Percentiles rank a stretch among this genome's conserved stretches.
Conservation (phyloP, 2,797 vertebrate genomes). For the Coregonus ussuriensis region DNA sequence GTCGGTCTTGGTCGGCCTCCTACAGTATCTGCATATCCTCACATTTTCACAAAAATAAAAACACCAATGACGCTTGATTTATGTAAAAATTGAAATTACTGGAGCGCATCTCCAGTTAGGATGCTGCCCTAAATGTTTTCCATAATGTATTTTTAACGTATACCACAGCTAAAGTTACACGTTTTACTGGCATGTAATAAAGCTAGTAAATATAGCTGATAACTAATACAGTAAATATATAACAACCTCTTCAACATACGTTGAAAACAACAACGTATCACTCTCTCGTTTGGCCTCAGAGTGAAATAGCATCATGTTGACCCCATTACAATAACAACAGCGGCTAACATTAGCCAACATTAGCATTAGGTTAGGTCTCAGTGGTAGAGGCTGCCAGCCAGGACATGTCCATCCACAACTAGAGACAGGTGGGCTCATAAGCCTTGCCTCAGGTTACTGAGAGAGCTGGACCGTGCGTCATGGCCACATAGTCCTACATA, state of each 20-base stretch:
- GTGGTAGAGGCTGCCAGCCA: conserved; percentile 63
- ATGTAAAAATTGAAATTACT: background rate
- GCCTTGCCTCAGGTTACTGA: conserved; percentile 70
- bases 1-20: no score
- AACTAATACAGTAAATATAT: conserved; percentile 48
- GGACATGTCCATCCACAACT: conserved; percentile 73
- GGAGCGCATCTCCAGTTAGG: conserved; percentile 14
- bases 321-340: conserved; percentile 71
- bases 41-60: background rate
- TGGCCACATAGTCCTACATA: conserved; percentile 31
- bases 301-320: conserved; percentile 63
- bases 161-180: background rate
- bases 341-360: conserved; percentile 76
- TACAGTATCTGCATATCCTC: background rate
- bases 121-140: background rate
- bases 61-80: background rate
- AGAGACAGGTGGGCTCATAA: conserved; percentile 71
- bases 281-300: conserved; percentile 56
- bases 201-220: conserved; percentile 13
- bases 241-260: conserved; percentile 55
- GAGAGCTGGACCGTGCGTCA: conserved; percentile 62
- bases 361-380: conserved; percentile 67
- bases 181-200: background rate
- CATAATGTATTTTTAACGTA: background rate
- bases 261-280: conserved; percentile 27